Evolutionary conservation across 53 echinoderm and acorn worm species (phyloP).

Genomic region (Actinopyga echinites): DNA sequence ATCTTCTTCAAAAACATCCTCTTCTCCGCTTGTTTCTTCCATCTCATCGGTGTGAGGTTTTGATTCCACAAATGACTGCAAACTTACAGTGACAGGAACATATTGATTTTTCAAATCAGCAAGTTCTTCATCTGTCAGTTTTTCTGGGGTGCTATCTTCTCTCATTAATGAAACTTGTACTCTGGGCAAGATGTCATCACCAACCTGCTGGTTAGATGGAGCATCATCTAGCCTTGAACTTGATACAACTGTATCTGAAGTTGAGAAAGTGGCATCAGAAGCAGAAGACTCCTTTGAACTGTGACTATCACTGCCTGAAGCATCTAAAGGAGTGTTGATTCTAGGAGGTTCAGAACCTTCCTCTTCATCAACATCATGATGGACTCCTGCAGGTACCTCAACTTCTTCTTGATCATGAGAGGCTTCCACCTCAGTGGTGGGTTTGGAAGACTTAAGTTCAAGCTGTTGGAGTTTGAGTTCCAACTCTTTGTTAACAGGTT

Average conservation of each 20-base stretch:
- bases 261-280: background rate
- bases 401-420: background rate
- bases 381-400: background rate
- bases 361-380: background rate
- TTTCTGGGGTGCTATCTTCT: background rate
- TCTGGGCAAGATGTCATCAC: background rate
- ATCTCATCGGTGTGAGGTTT: background rate
- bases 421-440: background rate
- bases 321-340: background rate
- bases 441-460: background rate
- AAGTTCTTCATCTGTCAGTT: background rate
- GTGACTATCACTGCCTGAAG: background rate
- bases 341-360: background rate
- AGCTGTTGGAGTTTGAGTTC: background rate
- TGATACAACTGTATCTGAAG: background rate
- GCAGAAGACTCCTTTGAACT: conserved; percentile 7
- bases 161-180: background rate
- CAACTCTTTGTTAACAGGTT: background rate
- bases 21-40: background rate
- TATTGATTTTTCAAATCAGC: background rate
- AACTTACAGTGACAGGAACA: background rate
- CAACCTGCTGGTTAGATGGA: background rate
- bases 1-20: background rate
- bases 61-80: conserved; percentile 9
- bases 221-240: background rate